Evolutionary conservation across 2,113 vertebrate species (phyloP), one percentile per base, ranked within the genome.

Genomic region (Microtus richardsoni): DNA sequence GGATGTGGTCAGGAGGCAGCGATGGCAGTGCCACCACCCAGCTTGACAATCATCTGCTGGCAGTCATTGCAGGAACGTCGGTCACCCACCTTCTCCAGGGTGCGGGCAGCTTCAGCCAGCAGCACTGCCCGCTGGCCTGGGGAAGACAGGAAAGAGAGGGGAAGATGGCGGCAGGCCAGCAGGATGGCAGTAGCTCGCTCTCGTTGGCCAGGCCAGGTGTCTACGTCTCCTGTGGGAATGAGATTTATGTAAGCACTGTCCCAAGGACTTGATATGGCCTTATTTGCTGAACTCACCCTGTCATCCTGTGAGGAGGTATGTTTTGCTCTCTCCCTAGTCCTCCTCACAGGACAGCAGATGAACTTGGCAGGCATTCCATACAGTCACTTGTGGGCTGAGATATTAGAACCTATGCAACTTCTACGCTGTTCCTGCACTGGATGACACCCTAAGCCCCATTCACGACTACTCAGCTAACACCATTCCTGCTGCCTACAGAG

Each of bases 81-180:
- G 98, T 99, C 99, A 10, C 99, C 99, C 88, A 99, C 99, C 8
- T 99, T 99, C 99, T 99, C 99, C 98, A 99, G 98, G 10, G 99
- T 99, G 95, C 99, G 99, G 74, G 99, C 99, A 0, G 99, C 99
- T 97, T 99, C 99, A 0, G 99, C 99, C 97, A 99, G 98, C 98
- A 99, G 99, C 64, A 99, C 99, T 0, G 99, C 99, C 1, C 99
- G 99, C 98, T 99, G 99, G 85, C 99, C 99, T 0, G 99, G 99
- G 0, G 99, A 99, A 0, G 99, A 99, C 0, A 99, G 98, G 97
- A 99, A 99, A 19, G 99, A 99, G 91, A 99, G 99, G 36, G 99
- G 99, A 19, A 99, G 99, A 96, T 99, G 99, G 94, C 99, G 99
- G 95, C 99, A 99, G 87, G 99, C 99, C 98, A 99, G 95, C 62